Conservation (phyloP, 2,888 invertebrate genomes). For the Torymus auratus region DNA sequence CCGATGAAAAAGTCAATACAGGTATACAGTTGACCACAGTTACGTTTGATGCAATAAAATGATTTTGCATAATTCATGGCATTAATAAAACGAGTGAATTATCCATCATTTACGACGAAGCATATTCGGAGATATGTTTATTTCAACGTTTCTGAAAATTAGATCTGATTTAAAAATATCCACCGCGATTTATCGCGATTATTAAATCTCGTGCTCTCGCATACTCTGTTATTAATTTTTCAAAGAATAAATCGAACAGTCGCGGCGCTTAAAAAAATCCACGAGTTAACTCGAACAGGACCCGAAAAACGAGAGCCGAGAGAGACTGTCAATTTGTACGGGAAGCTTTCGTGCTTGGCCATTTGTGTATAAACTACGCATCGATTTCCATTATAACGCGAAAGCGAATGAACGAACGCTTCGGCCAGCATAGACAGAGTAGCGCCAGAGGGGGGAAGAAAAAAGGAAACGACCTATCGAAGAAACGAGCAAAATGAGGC, state of each 20-base stretch:
- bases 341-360: neutral
- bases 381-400: constrained; percentile 45
- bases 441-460: neutral
- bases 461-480: neutral
- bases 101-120: neutral
- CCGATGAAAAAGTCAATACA: constrained; percentile 2
- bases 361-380: constrained; percentile 26
- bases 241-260: no score
- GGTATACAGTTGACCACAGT: neutral
- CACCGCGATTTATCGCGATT: neutral
- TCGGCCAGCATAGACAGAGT: neutral
- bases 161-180: constrained; percentile 15
- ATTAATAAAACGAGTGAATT: constrained; percentile 31
- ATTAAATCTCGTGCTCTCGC: neutral
- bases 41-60: constrained; percentile 18
- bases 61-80: constrained; percentile 20
- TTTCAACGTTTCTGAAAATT: neutral
- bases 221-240: no score
- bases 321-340: constrained; percentile 35
- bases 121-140: constrained; percentile 18
- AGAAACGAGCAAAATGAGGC: constrained; percentile 5
- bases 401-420: constrained; percentile 8
- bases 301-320: neutral
- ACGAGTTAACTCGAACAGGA: neutral
- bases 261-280: neutral